Base-by-base conservation (phyloP, 2,888 invertebrate species). In the Drepana falcataria region DNA sequence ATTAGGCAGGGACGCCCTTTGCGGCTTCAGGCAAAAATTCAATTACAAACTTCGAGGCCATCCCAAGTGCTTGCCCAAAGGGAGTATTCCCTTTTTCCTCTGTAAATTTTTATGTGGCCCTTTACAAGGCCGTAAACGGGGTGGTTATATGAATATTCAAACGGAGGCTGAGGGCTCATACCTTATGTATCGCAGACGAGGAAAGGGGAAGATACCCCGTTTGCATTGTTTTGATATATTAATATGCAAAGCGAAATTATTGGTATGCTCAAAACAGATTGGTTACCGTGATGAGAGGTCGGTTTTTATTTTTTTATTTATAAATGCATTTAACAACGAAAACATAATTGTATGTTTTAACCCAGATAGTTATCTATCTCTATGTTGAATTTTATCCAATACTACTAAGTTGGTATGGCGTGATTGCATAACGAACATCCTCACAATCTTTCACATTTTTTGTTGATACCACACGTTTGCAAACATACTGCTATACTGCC, bases 11-110 rank as follows among this genome's bases (percentile, higher is more conserved):
- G 76, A 75, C 73, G 81, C 87, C 90, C 90, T 87, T 85, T 88
- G 90, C 85, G 89, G 89, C 88, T 85, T 75, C 78, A 85, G 88
- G 89, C 89, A 87, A 90, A 89, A 91, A 91, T 91, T 91, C 90
- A 91, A 91, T 91, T 91, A 90, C 88, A 79, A 87, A 91, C 87
- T 89, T 88, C 81, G 76, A 68, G 70, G 71, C 83, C 86, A 86
- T 90, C 88, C 89, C 89, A 88, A 79, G 89, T 87, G 89, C 77
- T 74, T 72, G 77, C 81, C 83, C 81, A 83, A 85, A 87, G 88
- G 88, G 87, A 65, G 74, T 75, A 73, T 69, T 74, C 69, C 68
- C 69, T 69, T 77, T 86, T 87, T 84, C 83, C 77, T 84, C 82
- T 83, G 80, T 88, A 88, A 89, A 87, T 87, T 89, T 90, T 90